phyloP scores from a whole-genome alignment of 2,797 vertebrate genomes.

The Rhyacichthys aspro region DNA sequence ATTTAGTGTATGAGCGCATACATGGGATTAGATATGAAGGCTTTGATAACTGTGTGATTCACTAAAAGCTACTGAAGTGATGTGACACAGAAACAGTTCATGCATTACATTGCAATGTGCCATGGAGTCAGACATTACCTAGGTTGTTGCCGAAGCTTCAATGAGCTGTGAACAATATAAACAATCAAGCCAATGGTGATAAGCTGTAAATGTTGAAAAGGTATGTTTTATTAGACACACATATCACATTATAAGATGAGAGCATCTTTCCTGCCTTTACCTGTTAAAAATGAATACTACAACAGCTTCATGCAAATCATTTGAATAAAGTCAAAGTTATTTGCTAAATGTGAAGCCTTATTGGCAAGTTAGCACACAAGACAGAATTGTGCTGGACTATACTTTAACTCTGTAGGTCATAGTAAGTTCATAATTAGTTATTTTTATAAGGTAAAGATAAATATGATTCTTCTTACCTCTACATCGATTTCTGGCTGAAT shows the following conservation, averaged over 20 bases:
- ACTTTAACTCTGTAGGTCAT: constrained; percentile 10
- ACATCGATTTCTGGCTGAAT: constrained; percentile 75
- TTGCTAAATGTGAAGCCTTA: constrained; percentile 18
- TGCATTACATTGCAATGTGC: constrained; percentile 24
- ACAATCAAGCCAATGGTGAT: constrained; percentile 68
- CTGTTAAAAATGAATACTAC: constrained; percentile 46
- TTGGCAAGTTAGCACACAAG: constrained; percentile 1
- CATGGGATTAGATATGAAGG: constrained; percentile 1
- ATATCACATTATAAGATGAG: constrained; percentile 31
- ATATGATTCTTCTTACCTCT: constrained; percentile 66
- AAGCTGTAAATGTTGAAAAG: constrained; percentile 35
- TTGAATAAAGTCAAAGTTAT: constrained; percentile 24
- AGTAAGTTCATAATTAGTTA: not conserved
- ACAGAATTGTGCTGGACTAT: constrained; percentile 1
- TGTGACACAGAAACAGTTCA: too few relatives aligned
- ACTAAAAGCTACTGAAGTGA: not conserved
- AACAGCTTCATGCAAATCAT: constrained; percentile 55
- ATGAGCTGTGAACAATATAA: constrained; percentile 85
- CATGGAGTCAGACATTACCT: constrained; percentile 79
- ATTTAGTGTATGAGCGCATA: constrained; percentile 3
- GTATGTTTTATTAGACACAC: constrained; percentile 52
- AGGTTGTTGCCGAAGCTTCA: constrained; percentile 84
- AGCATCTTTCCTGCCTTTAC: constrained; percentile 34
- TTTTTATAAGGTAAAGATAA: not conserved
- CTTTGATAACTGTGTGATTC: constrained; percentile 19